phyloP scores from a whole-genome alignment of 2,888 invertebrate genomes.

The Ophioninae sp. region DNA sequence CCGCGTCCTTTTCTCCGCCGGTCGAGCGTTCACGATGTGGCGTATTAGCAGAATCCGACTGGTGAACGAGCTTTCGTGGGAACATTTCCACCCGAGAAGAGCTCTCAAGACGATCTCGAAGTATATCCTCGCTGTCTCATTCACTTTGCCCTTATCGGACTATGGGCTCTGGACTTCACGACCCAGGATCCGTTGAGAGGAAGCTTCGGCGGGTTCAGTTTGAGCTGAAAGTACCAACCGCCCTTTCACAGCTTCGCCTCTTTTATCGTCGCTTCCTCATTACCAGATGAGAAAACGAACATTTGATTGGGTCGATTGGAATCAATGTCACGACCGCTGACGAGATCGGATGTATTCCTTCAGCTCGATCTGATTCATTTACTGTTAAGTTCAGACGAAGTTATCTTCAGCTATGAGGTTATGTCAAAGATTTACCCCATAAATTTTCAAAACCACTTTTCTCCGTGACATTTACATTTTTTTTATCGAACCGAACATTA shows the following conservation, averaged over 20 bases:
- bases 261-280: background rate
- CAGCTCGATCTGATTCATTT: too few relatives aligned
- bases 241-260: background rate
- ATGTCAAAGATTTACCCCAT: too few relatives aligned
- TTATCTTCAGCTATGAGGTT: too few relatives aligned
- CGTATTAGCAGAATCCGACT: slow-evolving; percentile 48
- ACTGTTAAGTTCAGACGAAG: too few relatives aligned
- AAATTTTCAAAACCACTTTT: too few relatives aligned
- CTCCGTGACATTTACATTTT: too few relatives aligned
- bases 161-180: background rate
- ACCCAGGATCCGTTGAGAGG: background rate
- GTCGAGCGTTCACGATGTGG: slow-evolving; percentile 43
- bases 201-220: background rate
- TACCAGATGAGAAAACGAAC: background rate
- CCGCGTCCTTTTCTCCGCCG: slow-evolving; percentile 11
- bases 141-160: slow-evolving; percentile 36
- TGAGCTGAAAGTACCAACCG: background rate
- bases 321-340: background rate
- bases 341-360: background rate
- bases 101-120: slow-evolving; percentile 28
- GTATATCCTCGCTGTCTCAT: slow-evolving; percentile 27
- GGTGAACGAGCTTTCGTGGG: slow-evolving; percentile 42
- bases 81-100: slow-evolving; percentile 21
- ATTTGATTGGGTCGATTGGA: background rate
- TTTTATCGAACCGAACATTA: too few relatives aligned